Evolutionary conservation across 2,888 invertebrate species (phyloP).

Genomic region (Cephalotes varians): DNA sequence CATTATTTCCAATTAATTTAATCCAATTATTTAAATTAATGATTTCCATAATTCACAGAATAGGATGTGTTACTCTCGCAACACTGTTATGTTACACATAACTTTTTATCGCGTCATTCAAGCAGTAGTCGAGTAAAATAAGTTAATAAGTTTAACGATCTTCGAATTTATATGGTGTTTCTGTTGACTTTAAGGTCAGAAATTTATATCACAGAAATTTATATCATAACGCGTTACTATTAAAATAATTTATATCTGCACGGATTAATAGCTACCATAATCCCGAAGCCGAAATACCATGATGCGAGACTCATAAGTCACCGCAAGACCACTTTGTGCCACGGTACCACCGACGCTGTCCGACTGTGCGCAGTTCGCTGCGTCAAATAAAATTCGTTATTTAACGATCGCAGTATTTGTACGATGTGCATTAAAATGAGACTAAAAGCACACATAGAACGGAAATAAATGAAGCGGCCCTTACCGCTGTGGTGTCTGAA

Average conservation of each 20-base stretch:
- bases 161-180: not conserved
- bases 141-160: slow-evolving; percentile 23
- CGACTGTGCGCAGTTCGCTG: not conserved
- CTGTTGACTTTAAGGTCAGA: slow-evolving; percentile 29
- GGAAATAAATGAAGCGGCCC: slow-evolving; percentile 38
- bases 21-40: too few relatives aligned
- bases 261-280: slow-evolving; percentile 46
- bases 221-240: slow-evolving; percentile 17
- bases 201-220: slow-evolving; percentile 46
- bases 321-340: slow-evolving; percentile 26
- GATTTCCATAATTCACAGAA: not conserved
- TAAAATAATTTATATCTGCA: slow-evolving; percentile 45
- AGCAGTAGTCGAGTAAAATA: not conserved
- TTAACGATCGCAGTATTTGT: slow-evolving; percentile 42
- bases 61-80: not conserved
- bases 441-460: slow-evolving; percentile 1
- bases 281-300: slow-evolving; percentile 21
- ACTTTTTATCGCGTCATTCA: not conserved
- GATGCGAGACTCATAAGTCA: slow-evolving; percentile 29
- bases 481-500: slow-evolving; percentile 28
- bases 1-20: slow-evolving; percentile 10
- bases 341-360: not conserved
- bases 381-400: slow-evolving; percentile 48
- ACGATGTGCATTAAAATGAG: slow-evolving; percentile 27
- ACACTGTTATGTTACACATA: not conserved